Evolutionary conservation across 2,113 vertebrate species (phyloP).

Genomic region (Hepsetus odoe): DNA sequence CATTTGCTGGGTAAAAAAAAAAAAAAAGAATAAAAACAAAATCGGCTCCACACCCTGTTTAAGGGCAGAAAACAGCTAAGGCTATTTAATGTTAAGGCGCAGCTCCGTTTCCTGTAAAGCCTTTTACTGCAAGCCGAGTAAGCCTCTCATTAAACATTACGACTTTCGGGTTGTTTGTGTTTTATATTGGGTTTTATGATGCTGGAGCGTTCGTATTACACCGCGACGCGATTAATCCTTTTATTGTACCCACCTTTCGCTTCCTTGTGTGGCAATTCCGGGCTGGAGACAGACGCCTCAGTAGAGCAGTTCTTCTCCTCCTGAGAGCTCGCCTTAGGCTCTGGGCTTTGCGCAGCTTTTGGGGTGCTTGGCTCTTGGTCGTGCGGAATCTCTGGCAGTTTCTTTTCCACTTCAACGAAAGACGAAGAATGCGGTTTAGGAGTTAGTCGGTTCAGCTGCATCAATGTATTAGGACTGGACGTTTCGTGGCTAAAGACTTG

Average conservation of each 20-base stretch:
- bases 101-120: constrained; percentile 68
- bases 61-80: constrained; percentile 37
- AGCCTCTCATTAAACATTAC: constrained; percentile 88
- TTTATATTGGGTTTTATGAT: constrained; percentile 88
- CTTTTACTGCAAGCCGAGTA: constrained; percentile 78
- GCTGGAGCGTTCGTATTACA: constrained; percentile 82
- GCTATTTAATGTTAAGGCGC: constrained; percentile 53
- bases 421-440: constrained; percentile 88
- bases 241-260: constrained; percentile 96
- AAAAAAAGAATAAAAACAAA: neutral
- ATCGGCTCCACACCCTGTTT: neutral
- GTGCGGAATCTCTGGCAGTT: constrained; percentile 82
- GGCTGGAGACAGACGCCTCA: constrained; percentile 90
- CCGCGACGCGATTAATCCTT: constrained; percentile 84
- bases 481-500: constrained; percentile 93
- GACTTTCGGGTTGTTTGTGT: constrained; percentile 87
- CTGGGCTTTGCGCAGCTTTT: constrained; percentile 84
- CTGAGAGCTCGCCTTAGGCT: constrained; percentile 82
- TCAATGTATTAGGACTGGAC: constrained; percentile 87
- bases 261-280: constrained; percentile 92
- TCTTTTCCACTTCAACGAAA: constrained; percentile 89
- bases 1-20: neutral
- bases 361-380: constrained; percentile 84
- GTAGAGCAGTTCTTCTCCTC: constrained; percentile 87
- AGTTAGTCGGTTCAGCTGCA: constrained; percentile 91